Conservation (phyloP, 2,797 vertebrate genomes). For the Natrix natrix region DNA sequence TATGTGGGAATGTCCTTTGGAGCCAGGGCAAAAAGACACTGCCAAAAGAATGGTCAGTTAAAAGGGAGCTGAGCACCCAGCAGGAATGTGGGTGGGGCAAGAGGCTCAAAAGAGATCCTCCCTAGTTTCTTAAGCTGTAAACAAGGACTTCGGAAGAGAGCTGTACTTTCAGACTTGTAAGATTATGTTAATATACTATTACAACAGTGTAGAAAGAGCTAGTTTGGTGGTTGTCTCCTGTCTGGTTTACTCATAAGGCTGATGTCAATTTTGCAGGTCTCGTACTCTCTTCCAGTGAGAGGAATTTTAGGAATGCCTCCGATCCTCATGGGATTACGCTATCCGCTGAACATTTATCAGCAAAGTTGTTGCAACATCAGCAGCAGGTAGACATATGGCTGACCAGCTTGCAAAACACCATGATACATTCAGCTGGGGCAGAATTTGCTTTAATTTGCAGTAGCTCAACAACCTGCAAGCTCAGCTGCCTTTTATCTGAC, state of each 20-base stretch:
- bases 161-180: background rate
- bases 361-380: background rate
- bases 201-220: background rate
- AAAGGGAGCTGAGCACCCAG: background rate
- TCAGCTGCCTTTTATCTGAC: background rate
- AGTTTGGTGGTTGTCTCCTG: background rate
- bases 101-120: background rate
- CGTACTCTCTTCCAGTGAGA: background rate
- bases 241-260: background rate
- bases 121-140: background rate
- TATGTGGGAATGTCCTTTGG: background rate
- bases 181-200: background rate
- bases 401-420: background rate
- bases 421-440: background rate
- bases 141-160: background rate
- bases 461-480: background rate
- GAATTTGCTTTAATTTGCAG: background rate
- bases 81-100: background rate
- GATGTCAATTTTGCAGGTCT: background rate
- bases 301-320: background rate
- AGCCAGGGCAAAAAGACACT: background rate
- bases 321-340: background rate
- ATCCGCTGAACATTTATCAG: background rate
- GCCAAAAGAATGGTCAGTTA: background rate
- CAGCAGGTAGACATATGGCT: background rate